phyloP scores from a whole-genome alignment of 2,888 invertebrate genomes.

The Monoplex corrugatus region DNA sequence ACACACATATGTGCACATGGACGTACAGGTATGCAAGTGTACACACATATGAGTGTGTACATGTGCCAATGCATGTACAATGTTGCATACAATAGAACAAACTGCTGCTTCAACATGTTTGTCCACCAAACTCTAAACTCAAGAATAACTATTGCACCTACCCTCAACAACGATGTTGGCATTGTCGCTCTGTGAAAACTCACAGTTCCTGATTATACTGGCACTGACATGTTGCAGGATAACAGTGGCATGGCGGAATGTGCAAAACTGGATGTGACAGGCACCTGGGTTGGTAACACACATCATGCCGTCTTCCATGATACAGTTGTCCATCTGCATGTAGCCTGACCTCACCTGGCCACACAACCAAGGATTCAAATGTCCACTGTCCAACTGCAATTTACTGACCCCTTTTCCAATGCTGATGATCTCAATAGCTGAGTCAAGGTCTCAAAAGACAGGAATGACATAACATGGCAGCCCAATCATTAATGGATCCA shows the following conservation, averaged over 20 bases:
- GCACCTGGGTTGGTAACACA: constrained; percentile 74
- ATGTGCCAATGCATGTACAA: too few relatives aligned
- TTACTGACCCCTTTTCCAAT: too few relatives aligned
- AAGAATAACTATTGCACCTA: not conserved
- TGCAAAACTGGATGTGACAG: constrained; percentile 72
- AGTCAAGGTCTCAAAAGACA: too few relatives aligned
- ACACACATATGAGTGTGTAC: too few relatives aligned
- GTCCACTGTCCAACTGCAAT: too few relatives aligned
- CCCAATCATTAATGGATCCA: too few relatives aligned
- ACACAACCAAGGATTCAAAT: not conserved
- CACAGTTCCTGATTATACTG: constrained; percentile 76
- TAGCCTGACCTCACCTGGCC: constrained; percentile 72
- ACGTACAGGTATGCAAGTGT: too few relatives aligned
- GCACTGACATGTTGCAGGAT: constrained; percentile 73
- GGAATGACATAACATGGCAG: too few relatives aligned
- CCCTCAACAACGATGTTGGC: constrained; percentile 75
- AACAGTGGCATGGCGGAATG: constrained; percentile 74
- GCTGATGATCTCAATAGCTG: too few relatives aligned
- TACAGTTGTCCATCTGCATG: constrained; percentile 78
- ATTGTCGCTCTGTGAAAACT: constrained; percentile 74
- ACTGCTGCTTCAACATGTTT: not conserved
- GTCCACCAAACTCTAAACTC: not conserved
- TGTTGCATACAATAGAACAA: too few relatives aligned
- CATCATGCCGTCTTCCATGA: constrained; percentile 76
- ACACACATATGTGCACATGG: too few relatives aligned